Evolutionary conservation across 2,113 vertebrate genomes (phyloP), one percentile per base, ranked within the genome.

Genomic region (Hippocampus mohnikei): DNA sequence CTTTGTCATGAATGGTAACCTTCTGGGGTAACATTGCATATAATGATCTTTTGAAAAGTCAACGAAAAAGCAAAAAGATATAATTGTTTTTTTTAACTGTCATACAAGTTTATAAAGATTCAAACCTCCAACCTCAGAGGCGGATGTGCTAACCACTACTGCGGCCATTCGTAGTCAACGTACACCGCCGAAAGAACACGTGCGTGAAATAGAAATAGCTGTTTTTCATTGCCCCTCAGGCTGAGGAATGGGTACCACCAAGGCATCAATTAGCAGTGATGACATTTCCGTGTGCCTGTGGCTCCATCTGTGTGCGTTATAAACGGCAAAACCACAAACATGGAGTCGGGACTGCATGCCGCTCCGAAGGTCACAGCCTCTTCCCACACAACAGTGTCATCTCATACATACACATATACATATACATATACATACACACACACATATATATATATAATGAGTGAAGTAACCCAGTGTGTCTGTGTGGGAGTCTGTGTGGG

Each of bases 231-330:
- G 48, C 72, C 82, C 68, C 59, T 73, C 79, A 84, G 78, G 80
- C 81, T 15, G 67, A 79, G 81, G 80, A 88, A 89, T 86, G 21
- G 83, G 87, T 80, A 90, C 72, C 79, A 89, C 72, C 78, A 88
- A 92, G 87, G 88, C 88, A 84, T 81, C 88, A 92, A 91, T 91
- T 90, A 91, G 89, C 80, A 84, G 85, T 66, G 87, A 91, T 90
- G 91, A 91, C 88, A 90, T 92, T 90, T 91, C 89, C 84, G 83
- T 91, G 87, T 88, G 86, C 79, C 86, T 92, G 90, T 71, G 91
- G 91, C 81, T 86, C 82, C 79, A 72, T 84, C 85, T 80, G 64
- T 63, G 83, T 82, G 84, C 50, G 88, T 91, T 92, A 91, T 91
- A 92, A 92, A 92, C 88, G 88, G 85, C 80, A 85, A 50, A 8